Conservation (phyloP, 1,140 invertebrate genomes). For the Ceratoteleas bidentatus region DNA sequence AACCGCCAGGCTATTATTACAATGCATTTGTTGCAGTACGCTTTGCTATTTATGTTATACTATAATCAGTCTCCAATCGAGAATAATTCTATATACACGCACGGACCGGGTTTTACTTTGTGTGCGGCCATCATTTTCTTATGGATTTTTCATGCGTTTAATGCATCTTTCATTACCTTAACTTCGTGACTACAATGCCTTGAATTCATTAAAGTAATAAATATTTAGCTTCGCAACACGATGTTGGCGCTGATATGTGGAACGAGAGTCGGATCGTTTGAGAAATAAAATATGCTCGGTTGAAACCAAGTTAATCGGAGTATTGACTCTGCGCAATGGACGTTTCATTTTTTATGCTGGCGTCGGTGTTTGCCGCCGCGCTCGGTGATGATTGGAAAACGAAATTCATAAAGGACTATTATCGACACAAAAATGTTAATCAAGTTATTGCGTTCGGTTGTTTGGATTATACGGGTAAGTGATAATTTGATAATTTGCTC, state of each 20-base stretch:
- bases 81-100: constrained; percentile 2
- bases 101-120: background rate
- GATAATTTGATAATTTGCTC: background rate
- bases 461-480: constrained; percentile 13
- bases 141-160: background rate
- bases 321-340: background rate
- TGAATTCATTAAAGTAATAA: no score
- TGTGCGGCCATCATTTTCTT: constrained; percentile 2
- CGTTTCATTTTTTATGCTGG: background rate
- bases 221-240: no score
- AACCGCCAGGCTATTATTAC: background rate
- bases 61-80: constrained; percentile 1
- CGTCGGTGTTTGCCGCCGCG: background rate
- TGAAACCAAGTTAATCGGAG: background rate
- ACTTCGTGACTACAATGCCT: background rate
- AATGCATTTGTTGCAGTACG: background rate
- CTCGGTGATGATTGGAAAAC: background rate
- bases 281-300: background rate
- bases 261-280: background rate
- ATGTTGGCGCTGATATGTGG: background rate
- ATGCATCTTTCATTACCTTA: background rate
- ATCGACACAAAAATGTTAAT: constrained; percentile 7
- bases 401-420: constrained; percentile 17
- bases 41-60: background rate
- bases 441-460: constrained; percentile 8